phyloP scores from a whole-genome alignment of 2,113 vertebrate species.

The Microcebus murinus region DNA sequence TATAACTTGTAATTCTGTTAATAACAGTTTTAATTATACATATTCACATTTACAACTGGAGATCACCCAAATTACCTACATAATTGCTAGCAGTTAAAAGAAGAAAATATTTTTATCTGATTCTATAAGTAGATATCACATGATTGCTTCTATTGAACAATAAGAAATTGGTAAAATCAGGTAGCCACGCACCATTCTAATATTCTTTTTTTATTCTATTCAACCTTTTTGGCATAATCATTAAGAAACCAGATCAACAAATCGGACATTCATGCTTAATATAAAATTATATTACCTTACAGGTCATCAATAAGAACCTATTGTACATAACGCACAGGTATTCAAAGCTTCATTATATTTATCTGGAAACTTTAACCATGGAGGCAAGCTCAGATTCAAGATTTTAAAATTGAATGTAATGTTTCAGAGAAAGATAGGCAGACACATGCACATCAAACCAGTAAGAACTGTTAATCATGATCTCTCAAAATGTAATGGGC shows the following conservation, averaged over 20 bases:
- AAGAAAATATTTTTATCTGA: conserved; percentile 23
- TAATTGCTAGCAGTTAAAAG: conserved; percentile 32
- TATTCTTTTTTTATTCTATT: conserved; percentile 56
- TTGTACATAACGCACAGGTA: conserved; percentile 20
- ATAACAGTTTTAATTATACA: background rate
- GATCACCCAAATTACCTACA: background rate
- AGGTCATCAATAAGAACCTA: conserved; percentile 52
- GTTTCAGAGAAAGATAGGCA: background rate
- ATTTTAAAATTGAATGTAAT: conserved; percentile 44
- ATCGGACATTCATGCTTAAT: conserved; percentile 12
- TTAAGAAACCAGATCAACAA: conserved; percentile 57
- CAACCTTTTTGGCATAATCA: conserved; percentile 4
- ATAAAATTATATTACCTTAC: conserved; percentile 53
- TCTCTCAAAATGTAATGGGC: conserved; percentile 32
- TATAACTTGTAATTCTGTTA: conserved; percentile 21
- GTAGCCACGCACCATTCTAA: conserved; percentile 9
- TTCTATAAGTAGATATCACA: conserved; percentile 56
- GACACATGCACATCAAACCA: background rate
- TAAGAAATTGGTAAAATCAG: conserved; percentile 57
- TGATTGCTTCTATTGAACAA: conserved; percentile 50
- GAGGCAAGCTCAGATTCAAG: conserved; percentile 10
- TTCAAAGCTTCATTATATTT: conserved; percentile 51
- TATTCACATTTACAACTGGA: background rate
- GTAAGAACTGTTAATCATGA: background rate
- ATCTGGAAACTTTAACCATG: conserved; percentile 35